Percentiles rank a stretch among this genome's conserved stretches.
Evolutionary conservation across 2,888 invertebrate genomes (phyloP).

Genomic region (Onchidella celtica): DNA sequence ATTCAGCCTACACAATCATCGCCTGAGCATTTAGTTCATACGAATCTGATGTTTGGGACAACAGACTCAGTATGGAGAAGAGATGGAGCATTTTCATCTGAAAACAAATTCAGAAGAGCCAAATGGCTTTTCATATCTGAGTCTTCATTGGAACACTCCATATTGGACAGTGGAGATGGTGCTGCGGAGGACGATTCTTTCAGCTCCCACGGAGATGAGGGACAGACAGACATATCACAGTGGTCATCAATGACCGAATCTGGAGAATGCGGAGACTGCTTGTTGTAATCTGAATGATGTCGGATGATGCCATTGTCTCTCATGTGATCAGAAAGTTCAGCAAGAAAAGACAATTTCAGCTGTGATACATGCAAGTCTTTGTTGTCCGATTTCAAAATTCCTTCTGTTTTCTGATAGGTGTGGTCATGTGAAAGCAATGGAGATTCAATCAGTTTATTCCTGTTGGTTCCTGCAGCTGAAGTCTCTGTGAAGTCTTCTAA

Average conservation of each 20-base stretch:
- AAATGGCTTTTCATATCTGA: slow-evolving; percentile 2
- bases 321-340: no score
- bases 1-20: no score
- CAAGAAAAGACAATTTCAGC: not conserved
- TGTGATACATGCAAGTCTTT: not conserved
- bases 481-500: slow-evolving; percentile 7
- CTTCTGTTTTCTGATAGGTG: not conserved
- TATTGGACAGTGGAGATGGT: not conserved
- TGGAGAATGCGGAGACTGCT: no score
- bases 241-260: no score
- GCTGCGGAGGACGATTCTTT: not conserved
- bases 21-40: no score
- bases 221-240: no score
- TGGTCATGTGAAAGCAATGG: no score
- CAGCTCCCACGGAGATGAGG: no score
- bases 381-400: not conserved
- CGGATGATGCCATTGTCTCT: no score
- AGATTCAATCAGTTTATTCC: not conserved
- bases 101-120: slow-evolving; percentile 31
- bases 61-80: slow-evolving; percentile 18
- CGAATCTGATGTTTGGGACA: slow-evolving; percentile 22
- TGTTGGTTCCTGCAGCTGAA: not conserved
- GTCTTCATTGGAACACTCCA: not conserved
- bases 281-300: no score
- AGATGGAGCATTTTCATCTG: slow-evolving; percentile 33